Evolutionary conservation across 2,888 invertebrate genomes (phyloP), one percentile per base, ranked within the genome.

Genomic region (Pasiphila rectangulata): DNA sequence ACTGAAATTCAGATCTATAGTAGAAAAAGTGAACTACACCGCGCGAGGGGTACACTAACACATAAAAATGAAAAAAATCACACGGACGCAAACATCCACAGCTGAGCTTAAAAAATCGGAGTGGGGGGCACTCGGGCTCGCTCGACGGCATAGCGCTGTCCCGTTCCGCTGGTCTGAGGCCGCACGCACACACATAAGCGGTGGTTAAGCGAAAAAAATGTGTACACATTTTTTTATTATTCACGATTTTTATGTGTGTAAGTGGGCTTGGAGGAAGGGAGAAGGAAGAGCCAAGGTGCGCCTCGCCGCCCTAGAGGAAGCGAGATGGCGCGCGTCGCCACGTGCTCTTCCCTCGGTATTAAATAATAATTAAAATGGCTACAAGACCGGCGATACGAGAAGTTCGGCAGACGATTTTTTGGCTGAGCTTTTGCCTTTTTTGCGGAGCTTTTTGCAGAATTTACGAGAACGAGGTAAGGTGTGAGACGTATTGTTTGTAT

Each of bases 281-380:
- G 84, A 84, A 46, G 64, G 49, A 54, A 56, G 61, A 60, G 60
- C 54, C 71, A 68, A 66, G 65, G 67, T 63, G 69, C 58, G 25
- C 51, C 57, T 46, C 51, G 44, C 53, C 54, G 52, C 51, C 10
- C 45, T 34, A 10, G 80, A 21, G 72, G 38, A 66, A 85, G 61
- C 40, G 74, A 62, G 86, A 83, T 47, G 57, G 75, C 51, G 73
- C 67, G 67, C 64, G 74, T 73, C 82, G 85, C 88, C 88, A 88
- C 88, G 88, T 88, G 88, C 88, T 87, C 79, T 83, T 83, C 83
- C 84, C 86, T 79, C 69, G 82, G 83, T 86, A 88, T 88, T 88
- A 88, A 88, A 88, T 88, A 88, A 88, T 88, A 88, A 88, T 88
- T 88, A 88, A 88, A 88, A 88, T 87, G 88, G 87, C 86, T 88